Conservation (phyloP, 2,888 invertebrate species). For the Chromoteleia sp. region DNA sequence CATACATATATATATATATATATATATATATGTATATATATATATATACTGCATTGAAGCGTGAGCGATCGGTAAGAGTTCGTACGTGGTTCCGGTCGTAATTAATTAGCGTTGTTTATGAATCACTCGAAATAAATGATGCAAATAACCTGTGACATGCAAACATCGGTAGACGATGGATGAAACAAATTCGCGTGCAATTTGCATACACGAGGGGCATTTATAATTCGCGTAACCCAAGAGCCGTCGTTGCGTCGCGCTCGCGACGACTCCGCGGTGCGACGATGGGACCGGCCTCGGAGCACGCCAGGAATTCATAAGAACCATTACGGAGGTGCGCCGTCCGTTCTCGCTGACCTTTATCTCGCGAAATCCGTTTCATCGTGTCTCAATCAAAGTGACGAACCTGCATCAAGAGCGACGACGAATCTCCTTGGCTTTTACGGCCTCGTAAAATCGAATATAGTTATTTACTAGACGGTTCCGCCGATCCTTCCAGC, state of each 20-base stretch:
- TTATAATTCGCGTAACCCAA: constrained; percentile 18
- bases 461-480: constrained; percentile 45
- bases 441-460: constrained; percentile 51
- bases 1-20: too few relatives aligned
- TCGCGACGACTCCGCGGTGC: constrained; percentile 26
- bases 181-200: constrained; percentile 49
- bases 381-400: constrained; percentile 50
- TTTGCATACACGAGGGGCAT: constrained; percentile 42
- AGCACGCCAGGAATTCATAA: constrained; percentile 78
- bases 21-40: constrained; percentile 8
- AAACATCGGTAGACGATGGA: constrained; percentile 50
- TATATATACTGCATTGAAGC: too few relatives aligned
- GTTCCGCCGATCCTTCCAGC: constrained; percentile 8
- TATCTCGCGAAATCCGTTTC: constrained; percentile 76
- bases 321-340: constrained; percentile 79
- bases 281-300: constrained; percentile 76
- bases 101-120: constrained; percentile 58
- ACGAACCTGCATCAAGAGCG: constrained; percentile 38
- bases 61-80: constrained; percentile 31
- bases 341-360: constrained; percentile 75
- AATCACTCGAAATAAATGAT: constrained; percentile 54
- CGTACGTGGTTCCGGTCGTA: constrained; percentile 22
- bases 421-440: constrained; percentile 54
- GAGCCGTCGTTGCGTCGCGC: background rate
- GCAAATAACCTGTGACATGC: constrained; percentile 51